Evolutionary conservation across 2,113 vertebrate genomes (phyloP), one percentile per base, ranked within the genome.

Genomic region (Oncorhynchus gorbuscha): DNA sequence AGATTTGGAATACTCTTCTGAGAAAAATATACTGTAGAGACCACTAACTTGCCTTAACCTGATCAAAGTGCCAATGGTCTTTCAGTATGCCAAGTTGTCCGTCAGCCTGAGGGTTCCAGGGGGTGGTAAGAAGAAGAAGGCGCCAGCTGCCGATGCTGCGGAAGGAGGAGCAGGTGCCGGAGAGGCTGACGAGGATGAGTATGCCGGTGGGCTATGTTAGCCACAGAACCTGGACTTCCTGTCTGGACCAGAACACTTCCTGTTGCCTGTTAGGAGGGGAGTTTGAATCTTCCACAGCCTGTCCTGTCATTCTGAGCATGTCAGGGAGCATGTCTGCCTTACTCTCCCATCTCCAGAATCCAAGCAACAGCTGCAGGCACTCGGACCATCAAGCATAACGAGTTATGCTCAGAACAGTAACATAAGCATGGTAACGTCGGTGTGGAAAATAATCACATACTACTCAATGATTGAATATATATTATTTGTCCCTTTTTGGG

Each of bases 81-180:
- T 74, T 64, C 88, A 97, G 95, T 97, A 97, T 75, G 95, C 95
- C 74, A 97, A 97, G 86, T 92, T 97, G 82, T 94, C 95, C 77
- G 87, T 96, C 72, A 95, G 92, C 81, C 81, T 97, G 88, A 84
- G 83, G 65, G 94, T 97, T 12, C 95, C 94, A 18, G 95, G 95
- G 86, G 95, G 95, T 20, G 95, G 94, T 45, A 89, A 89, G 69
- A 96, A 95, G 88, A 96, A 96, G 89, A 96, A 91, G 0, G 87
- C 93, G 8, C 90, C 51, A 18, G 51, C 90, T 0, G 64, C 61
- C 61, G 84, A 7, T 0, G 75, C 49, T 14, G 74, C 55, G 5
- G 32, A 65, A n/a, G 78, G 48, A 14, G 79, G 70, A 35, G 66
- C 28, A 1, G 49, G 55, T 8, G 65, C 70, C 7, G 73, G 49